Conservation (phyloP, 2,888 invertebrate genomes). For the Pristionchus exspectatus region DNA sequence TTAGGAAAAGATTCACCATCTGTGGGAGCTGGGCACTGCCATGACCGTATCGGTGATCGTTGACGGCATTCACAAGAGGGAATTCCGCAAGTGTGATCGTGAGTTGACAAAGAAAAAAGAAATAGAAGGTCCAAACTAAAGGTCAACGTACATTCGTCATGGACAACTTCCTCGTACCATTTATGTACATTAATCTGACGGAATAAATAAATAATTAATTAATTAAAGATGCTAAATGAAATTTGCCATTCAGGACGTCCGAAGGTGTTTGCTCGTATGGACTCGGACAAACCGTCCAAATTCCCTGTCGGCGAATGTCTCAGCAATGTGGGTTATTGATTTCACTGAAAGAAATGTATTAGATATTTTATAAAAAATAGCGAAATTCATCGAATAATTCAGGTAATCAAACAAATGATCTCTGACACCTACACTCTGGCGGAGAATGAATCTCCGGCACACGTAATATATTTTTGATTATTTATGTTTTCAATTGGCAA, state of each 20-base stretch:
- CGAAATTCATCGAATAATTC: neutral
- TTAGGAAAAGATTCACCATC: neutral
- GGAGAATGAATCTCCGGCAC: neutral
- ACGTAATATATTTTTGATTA: neutral
- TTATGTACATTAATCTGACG: too few species aligned
- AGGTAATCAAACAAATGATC: neutral
- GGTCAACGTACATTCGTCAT: too few species aligned
- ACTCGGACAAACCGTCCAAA: constrained; percentile 22
- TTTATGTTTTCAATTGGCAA: too few species aligned
- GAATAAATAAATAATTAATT: too few species aligned
- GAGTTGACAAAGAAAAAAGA: too few species aligned
- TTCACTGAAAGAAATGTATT: too few species aligned
- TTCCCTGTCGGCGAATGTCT: constrained; percentile 36
- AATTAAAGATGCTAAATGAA: too few species aligned
- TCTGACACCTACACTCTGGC: neutral
- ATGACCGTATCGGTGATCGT: neutral
- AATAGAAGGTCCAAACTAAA: too few species aligned
- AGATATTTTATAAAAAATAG: too few species aligned
- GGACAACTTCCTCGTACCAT: too few species aligned
- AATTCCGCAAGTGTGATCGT: neutral
- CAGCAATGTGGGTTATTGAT: neutral
- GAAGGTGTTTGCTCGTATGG: neutral
- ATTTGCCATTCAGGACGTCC: neutral
- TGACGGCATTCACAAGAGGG: constrained; percentile 23
- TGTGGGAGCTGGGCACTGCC: constrained; percentile 31